phyloP scores from a whole-genome alignment of 1,140 invertebrate species.

The Trypoxylus dichotomus region DNA sequence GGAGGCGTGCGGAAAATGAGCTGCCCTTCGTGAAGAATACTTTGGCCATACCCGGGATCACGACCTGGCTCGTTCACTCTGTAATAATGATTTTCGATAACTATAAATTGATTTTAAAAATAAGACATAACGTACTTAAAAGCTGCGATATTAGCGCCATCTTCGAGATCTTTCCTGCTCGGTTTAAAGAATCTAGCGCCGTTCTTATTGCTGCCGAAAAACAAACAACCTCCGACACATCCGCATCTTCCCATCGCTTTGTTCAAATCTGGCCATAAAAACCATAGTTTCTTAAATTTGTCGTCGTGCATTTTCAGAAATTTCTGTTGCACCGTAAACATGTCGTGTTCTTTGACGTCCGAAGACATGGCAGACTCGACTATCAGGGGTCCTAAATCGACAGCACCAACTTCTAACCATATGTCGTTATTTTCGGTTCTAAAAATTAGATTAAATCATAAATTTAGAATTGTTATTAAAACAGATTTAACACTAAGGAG shows the following conservation, averaged over 20 bases:
- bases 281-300: slow-evolving; percentile 87
- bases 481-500: too few relatives aligned
- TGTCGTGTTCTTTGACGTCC: slow-evolving; percentile 71
- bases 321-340: slow-evolving; percentile 76
- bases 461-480: background rate
- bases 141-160: slow-evolving; percentile 80
- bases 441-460: slow-evolving; percentile 31
- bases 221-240: slow-evolving; percentile 91
- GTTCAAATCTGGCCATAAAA: slow-evolving; percentile 78
- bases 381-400: slow-evolving; percentile 85
- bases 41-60: slow-evolving; percentile 89
- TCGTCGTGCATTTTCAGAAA: slow-evolving; percentile 90
- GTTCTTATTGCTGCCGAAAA: slow-evolving; percentile 90
- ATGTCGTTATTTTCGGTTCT: slow-evolving; percentile 62
- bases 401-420: slow-evolving; percentile 93
- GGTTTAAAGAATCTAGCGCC: slow-evolving; percentile 87
- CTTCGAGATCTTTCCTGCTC: slow-evolving; percentile 73
- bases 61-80: slow-evolving; percentile 65
- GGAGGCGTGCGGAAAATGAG: slow-evolving; percentile 90
- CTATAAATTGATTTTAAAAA: too few relatives aligned
- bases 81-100: slow-evolving; percentile 42
- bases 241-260: slow-evolving; percentile 78
- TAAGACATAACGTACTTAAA: slow-evolving; percentile 60
- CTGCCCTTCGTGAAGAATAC: slow-evolving; percentile 83
- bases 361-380: slow-evolving; percentile 89